phyloP scores from a whole-genome alignment of 2,888 invertebrate genomes.

The Yponomeuta plumbellus region DNA sequence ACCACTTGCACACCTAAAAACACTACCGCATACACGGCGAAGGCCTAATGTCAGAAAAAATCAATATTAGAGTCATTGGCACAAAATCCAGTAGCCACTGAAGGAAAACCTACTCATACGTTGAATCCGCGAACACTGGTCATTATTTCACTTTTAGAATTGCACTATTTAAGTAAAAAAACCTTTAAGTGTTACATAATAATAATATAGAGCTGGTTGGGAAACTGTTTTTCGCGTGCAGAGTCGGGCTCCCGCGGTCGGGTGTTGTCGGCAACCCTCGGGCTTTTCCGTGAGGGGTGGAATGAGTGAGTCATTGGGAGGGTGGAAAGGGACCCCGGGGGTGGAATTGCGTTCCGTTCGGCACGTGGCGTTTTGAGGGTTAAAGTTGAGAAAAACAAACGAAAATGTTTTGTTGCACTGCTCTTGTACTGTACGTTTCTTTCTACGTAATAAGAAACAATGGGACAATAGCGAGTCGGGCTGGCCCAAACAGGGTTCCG shows the following conservation, averaged over 20 bases:
- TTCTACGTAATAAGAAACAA: too few species aligned
- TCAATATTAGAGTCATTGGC: constrained; percentile 48
- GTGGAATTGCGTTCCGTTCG: constrained; percentile 48
- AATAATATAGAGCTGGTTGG: constrained; percentile 36
- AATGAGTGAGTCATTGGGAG: constrained; percentile 57
- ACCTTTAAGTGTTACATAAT: constrained; percentile 60
- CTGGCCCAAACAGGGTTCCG: too few species aligned
- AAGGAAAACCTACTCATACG: constrained; percentile 5
- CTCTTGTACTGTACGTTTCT: too few species aligned
- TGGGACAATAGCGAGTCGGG: too few species aligned
- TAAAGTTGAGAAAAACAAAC: constrained; percentile 16
- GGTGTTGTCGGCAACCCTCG: constrained; percentile 41
- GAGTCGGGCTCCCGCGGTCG: constrained; percentile 43
- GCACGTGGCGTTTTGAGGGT: background rate
- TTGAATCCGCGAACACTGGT: constrained; percentile 25
- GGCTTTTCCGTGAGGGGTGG: constrained; percentile 46
- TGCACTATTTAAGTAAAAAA: constrained; percentile 32
- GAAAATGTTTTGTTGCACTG: constrained; percentile 16
- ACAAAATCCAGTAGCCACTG: constrained; percentile 33
- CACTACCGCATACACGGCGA: constrained; percentile 58
- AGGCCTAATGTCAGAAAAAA: constrained; percentile 61
- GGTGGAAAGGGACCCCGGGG: constrained; percentile 36
- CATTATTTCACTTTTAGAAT: constrained; percentile 16
- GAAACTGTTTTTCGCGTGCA: constrained; percentile 54
- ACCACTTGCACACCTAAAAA: constrained; percentile 33